Evolutionary conservation across 1,140 invertebrate species (phyloP).

Genomic region (Caenorhabditis remanei): DNA sequence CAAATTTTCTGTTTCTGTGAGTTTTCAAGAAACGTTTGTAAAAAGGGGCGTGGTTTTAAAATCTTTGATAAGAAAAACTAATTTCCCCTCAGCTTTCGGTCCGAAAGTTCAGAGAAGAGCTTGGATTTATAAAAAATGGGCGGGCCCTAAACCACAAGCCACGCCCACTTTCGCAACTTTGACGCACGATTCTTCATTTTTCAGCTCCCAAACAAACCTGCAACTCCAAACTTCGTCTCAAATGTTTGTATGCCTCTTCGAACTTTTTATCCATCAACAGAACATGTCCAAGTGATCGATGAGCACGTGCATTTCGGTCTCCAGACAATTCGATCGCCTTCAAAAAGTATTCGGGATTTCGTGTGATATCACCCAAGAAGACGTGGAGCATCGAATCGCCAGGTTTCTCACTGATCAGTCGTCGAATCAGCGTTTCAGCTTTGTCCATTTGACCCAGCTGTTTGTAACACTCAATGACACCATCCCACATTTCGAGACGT

Average conservation of each 20-base stretch:
- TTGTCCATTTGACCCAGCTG: slow-evolving; percentile 82
- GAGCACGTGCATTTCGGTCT: slow-evolving; percentile 85
- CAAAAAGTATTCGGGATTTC: slow-evolving; percentile 84
- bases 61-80: no score
- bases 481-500: slow-evolving; percentile 88
- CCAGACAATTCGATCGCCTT: slow-evolving; percentile 87
- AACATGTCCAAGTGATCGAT: slow-evolving; percentile 87
- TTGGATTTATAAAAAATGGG: no score
- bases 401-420: slow-evolving; percentile 84
- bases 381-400: slow-evolving; percentile 90
- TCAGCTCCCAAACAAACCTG: slow-evolving; percentile 81
- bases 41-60: no score
- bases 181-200: neutral
- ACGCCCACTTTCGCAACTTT: no score
- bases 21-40: no score
- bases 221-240: slow-evolving; percentile 86
- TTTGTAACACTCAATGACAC: slow-evolving; percentile 91
- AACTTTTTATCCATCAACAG: slow-evolving; percentile 84
- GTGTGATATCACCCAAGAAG: slow-evolving; percentile 87
- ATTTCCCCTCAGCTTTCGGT: no score
- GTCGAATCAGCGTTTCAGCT: slow-evolving; percentile 88
- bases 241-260: slow-evolving; percentile 85
- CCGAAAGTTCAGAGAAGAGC: no score
- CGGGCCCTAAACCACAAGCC: no score
- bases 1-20: no score